Percentiles rank a stretch among this genome's conserved stretches.
phyloP scores from a whole-genome alignment of 2,113 vertebrate species.

The Oryzias curvinotus region DNA sequence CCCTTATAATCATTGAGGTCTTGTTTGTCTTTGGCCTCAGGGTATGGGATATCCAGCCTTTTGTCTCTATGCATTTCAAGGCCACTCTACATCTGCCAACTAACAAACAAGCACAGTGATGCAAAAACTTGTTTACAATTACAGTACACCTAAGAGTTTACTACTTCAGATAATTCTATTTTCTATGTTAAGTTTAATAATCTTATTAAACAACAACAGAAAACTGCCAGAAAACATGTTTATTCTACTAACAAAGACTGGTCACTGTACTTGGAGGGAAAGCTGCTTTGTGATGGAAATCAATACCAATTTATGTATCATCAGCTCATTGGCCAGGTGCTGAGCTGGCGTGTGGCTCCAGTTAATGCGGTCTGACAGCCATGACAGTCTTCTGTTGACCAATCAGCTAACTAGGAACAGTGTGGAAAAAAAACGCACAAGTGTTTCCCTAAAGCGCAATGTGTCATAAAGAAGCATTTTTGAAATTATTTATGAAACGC shows the following conservation, averaged over 20 bases:
- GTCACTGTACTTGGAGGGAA: constrained; percentile 4
- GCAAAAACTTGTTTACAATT: no score
- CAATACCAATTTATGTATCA: constrained; percentile 16
- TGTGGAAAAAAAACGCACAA: constrained; percentile 6
- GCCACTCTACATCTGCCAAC: constrained; percentile 47
- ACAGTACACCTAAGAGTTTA: not conserved
- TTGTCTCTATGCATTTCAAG: constrained; percentile 44
- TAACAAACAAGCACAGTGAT: constrained; percentile 52
- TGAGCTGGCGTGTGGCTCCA: constrained; percentile 26
- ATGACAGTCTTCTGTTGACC: constrained; percentile 27
- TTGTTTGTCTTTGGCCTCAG: constrained; percentile 39
- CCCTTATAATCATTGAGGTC: constrained; percentile 12
- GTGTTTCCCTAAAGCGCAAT: constrained; percentile 15
- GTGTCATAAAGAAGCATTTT: constrained; percentile 14
- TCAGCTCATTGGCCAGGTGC: constrained; percentile 26
- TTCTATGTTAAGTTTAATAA: constrained; percentile 6
- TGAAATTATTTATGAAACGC: constrained; percentile 15
- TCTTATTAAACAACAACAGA: not conserved
- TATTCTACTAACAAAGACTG: no score
- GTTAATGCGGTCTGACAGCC: constrained; percentile 25
- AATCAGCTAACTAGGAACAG: not conserved
- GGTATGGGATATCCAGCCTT: constrained; percentile 44
- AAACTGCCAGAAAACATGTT: no score
- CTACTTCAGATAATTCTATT: not conserved
- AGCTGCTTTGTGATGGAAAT: constrained; percentile 49